Evolutionary conservation across 2,113 vertebrate genomes (phyloP).

Genomic region (Willisornis vidua): DNA sequence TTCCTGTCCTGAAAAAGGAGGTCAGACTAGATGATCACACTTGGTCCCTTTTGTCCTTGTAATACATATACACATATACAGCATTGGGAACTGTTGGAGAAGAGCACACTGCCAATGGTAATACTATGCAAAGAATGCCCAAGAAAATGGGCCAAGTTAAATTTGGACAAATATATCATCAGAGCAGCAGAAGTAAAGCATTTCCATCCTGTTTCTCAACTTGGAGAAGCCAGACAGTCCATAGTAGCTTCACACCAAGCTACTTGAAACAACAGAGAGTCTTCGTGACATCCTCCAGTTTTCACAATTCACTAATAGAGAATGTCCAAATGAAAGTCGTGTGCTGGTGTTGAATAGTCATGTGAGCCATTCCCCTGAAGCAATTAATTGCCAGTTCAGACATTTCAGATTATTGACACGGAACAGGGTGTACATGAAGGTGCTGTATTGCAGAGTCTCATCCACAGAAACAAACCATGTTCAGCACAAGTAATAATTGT

Average conservation of each 20-base stretch:
- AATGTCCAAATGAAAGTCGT: neutral
- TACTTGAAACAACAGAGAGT: neutral
- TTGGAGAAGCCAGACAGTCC: neutral
- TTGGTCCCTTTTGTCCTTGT: constrained; percentile 67
- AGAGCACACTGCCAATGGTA: neutral
- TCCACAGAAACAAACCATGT: rapidly evolving
- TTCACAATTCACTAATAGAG: neutral
- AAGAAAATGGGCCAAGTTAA: constrained; percentile 16
- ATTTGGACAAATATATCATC: constrained; percentile 33
- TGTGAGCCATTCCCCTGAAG: neutral
- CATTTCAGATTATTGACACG: neutral
- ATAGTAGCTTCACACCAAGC: neutral
- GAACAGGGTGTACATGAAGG: neutral
- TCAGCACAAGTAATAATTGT: neutral
- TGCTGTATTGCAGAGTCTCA: neutral
- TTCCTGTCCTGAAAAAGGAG: constrained; percentile 64
- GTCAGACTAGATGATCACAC: constrained; percentile 46
- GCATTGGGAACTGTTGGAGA: neutral
- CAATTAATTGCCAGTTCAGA: neutral
- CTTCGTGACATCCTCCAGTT: neutral
- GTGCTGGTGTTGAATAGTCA: neutral
- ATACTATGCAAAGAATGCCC: neutral
- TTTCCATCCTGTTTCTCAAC: neutral
- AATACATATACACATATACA: constrained; percentile 51
- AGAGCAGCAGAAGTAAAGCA: neutral